phyloP scores from a whole-genome alignment of 37 sponge, comb jelly and placozoan genomes.

The Spongia lamella region DNA sequence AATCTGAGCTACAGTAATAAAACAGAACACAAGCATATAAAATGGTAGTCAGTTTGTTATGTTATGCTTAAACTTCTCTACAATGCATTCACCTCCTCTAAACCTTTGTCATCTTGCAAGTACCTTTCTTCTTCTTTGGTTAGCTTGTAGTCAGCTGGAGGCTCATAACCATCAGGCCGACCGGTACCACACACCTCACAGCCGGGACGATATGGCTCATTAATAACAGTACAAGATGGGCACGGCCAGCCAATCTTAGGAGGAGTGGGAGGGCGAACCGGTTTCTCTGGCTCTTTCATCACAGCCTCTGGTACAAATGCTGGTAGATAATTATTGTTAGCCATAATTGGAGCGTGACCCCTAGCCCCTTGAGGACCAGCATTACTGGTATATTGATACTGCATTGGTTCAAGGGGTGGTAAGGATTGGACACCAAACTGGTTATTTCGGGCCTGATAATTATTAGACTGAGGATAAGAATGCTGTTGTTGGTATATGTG shows the following conservation, averaged over 20 bases:
- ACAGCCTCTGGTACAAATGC: no score
- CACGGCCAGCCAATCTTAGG: conserved; percentile 76
- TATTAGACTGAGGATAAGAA: neutral
- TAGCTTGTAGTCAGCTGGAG: conserved; percentile 52
- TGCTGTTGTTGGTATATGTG: neutral
- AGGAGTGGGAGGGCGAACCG: conserved; percentile 26
- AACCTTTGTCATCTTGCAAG: neutral
- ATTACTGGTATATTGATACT: neutral
- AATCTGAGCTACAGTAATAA: no score
- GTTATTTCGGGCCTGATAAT: neutral
- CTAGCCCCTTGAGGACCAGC: no score
- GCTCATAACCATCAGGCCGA: conserved; percentile 74
- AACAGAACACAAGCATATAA: no score
- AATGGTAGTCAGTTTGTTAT: no score
- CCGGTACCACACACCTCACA: conserved; percentile 70
- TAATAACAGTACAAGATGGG: conserved; percentile 72
- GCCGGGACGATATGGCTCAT: conserved; percentile 82
- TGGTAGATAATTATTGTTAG: no score
- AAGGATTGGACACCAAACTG: neutral
- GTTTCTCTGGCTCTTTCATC: neutral
- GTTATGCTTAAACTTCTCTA: no score
- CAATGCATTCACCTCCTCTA: no score
- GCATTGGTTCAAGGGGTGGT: neutral
- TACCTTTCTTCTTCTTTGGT: conserved; percentile 45
- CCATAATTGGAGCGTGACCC: no score